Evolutionary conservation across 2,797 vertebrate species (phyloP), one percentile per base, ranked within the genome.

Genomic region (Pangasius larnaudii): DNA sequence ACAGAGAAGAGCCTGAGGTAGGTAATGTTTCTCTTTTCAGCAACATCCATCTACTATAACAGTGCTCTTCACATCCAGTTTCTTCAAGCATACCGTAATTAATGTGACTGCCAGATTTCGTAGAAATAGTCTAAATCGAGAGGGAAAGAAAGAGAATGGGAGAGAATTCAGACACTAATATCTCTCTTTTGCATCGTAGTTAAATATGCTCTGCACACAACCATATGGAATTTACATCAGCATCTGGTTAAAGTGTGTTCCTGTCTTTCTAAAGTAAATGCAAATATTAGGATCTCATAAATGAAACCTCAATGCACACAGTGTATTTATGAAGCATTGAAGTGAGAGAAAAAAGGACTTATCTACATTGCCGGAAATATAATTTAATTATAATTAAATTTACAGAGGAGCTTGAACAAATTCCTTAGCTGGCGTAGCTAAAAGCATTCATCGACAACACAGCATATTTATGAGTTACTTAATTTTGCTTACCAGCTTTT

Each of bases 1-100:
- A 33, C 36, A 75, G 71, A 75, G 83, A 89, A 86, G 36, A 83
- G 84, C 87, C 89, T 49, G 59, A 79, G 89, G 91, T 86, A 74
- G 71, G 74, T 58, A 86, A 72, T 85, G 84, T 79, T 86, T 87
- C 63, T 82, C 59, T 81, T 90, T 46, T 87, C 69, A 36, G 79
- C 75, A 86, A 90, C 89, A 90, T 56, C 58, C 36, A 78, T 84
- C 46, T 30, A 69, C 39, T 78, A 77, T 85, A 74, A 72, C 78
- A 39, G 59, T 82, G 18, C 56, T 53, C 80, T 10, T 61, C 71
- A 27, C 86, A 84, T 78, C 36, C 71, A 80, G 74, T 72, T 75
- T 88, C 65, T 69, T 85, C 56, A 85, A 74, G 49, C 84, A 79
- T 85, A 86, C 49, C 49, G 39, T 77, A 65, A 65, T 49, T 65